Base-by-base conservation (phyloP, 53 echinoderm and acorn worm species). In the Mesocentrotus franciscanus region DNA sequence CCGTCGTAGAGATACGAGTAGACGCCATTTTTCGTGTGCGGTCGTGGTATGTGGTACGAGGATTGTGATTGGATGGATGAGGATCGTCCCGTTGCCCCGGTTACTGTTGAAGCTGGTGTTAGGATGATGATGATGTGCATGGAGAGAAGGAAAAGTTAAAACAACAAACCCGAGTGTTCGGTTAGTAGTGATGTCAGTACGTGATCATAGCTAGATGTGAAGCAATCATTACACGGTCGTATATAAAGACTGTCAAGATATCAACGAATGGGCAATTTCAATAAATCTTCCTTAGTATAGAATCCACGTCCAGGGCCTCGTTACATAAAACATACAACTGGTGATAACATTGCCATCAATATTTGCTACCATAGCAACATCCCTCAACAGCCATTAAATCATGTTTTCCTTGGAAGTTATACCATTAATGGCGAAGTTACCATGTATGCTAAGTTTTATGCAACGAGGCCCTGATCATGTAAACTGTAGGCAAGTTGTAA, bases 1-100 rank as follows among this genome's bases (percentile, higher is more conserved):
- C 95, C 95, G 30, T 94, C 95, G 89, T 94, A 85, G 33, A 94
- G 87, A 49, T 94, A 94, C 1, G 95, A 94, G 71, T 94, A 94
- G 85, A 94, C 85, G n/a, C 95, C 95, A 16, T 62, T 85, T 60
- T 66, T 85, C 42, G 95, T 85, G 68, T n/a, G 95, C 66, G 95
- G 95, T 22, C 95, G 62, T 10, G 95, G 95, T 85, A 94, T 94
- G 49, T 94, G 95, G 30, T 85, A 85, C 4, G 87, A 94, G 66
- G 85, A 61, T 22, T 85, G 95, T 94, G 95, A 94, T 56, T 93
- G 93, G 93, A 27, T 76, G 27, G 93, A 93, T 16, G 93, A 79
- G 4, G 61, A 34, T 6, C 58, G 32, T 2, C 91, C 66, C 26
- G 74, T 74, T 58, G 35, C 83, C 16, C 29, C 60, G 60, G 83